Base-by-base conservation (phyloP, 2,888 invertebrate species). In the Hipparchia sbordonii region DNA sequence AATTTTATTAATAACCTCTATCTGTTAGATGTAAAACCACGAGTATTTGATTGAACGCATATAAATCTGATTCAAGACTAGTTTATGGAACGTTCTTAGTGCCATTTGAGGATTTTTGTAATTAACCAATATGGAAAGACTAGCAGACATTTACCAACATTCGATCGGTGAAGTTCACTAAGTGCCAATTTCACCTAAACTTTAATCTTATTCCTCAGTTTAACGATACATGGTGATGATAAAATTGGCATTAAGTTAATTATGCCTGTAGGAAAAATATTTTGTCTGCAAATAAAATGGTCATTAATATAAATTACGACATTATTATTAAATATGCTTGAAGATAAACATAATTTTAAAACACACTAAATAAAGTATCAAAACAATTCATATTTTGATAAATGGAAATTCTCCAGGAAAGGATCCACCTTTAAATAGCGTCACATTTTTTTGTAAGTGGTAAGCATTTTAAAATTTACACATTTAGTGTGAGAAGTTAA, bases 1-100 rank as follows among this genome's bases (percentile, higher is more conserved):
- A 71, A 71, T 56, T 67, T 61, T 72, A 74, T 74, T 70, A 67
- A 72, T 76, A 76, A 60, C 70, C 60, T 74, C 59, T 74, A 76
- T 72, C 72, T 72, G 54, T 74, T 56, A 66, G 72, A 72, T 74
- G 61, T 68, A 57, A 68, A 65, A 74, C 71, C 68, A 62, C 63
- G 13, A 57, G 45, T 67, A 52, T 56, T 61, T 69, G 51, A 72
- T 73, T 67, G 61, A 66, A 62, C 39, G n/a, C 13, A 46, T 46
- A 65, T 65, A 52, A 65, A 65, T 65, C 65, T 52, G 7, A 39
- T 52, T 51, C 33, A 12, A 12, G 65, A 56, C 54, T 54, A 48
- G 8, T 62, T 62, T 52, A 33, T 12, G 10, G 52, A 23, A 33
- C 33, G 12, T 10, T 33, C 6, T 63, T 8, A 60, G n/a, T 61